Percentiles rank a stretch among this genome's conserved stretches.
Conservation (phyloP, 2,113 vertebrate genomes). For the Panthera leo region DNA sequence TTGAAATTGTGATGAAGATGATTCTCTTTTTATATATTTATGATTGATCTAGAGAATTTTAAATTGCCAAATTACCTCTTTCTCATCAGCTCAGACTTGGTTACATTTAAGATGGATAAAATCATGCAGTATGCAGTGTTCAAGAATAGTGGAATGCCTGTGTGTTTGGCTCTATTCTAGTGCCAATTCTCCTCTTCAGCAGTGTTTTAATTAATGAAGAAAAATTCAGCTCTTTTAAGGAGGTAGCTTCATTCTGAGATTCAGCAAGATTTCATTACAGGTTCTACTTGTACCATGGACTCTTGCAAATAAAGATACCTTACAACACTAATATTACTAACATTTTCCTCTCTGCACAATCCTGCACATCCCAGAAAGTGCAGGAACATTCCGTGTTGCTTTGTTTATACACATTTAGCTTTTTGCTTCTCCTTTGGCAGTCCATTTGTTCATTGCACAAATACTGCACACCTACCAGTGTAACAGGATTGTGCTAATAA, state of each 20-base stretch:
- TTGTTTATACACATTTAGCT: neutral
- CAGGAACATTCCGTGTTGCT: neutral
- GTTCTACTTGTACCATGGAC: neutral
- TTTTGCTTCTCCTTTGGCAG: neutral
- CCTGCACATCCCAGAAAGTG: neutral
- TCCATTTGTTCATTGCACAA: neutral
- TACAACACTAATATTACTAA: neutral
- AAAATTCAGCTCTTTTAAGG: neutral
- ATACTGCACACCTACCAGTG: neutral
- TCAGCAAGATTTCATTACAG: conserved; percentile 4
- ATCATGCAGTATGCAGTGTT: neutral
- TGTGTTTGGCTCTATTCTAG: neutral
- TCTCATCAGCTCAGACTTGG: neutral
- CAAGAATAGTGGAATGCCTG: neutral
- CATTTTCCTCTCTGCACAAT: neutral
- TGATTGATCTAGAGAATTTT: conserved; percentile 29
- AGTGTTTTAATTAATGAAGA: conserved; percentile 14
- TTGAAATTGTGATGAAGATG: conserved; percentile 53
- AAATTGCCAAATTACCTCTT: neutral
- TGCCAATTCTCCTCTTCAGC: neutral
- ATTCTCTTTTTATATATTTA: conserved; percentile 25
- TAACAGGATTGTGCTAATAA: neutral
- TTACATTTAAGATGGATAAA: neutral
- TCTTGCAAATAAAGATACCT: conserved; percentile 41
- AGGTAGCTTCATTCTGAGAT: conserved; percentile 27